Evolutionary conservation across 2,888 invertebrate genomes (phyloP).

Genomic region (Drosophila rubida): DNA sequence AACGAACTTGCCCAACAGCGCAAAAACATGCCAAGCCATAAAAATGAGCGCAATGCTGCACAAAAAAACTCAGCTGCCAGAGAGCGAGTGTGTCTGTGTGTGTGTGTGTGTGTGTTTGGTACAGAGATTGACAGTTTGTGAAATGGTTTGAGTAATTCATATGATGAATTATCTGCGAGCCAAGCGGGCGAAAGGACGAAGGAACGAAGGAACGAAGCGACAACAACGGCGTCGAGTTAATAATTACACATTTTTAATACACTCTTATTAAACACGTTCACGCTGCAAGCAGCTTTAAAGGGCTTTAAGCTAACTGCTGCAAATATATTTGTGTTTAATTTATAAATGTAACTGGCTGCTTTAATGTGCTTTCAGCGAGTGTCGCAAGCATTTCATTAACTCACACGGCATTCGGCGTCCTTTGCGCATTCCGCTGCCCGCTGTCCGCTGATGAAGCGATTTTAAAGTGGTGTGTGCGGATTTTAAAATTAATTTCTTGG

Average conservation of each 20-base stretch:
- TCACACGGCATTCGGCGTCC: neutral
- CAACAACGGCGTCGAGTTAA: constrained; percentile 10
- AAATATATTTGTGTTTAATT: neutral
- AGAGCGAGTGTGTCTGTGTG: too few species aligned
- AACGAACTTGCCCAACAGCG: constrained; percentile 41
- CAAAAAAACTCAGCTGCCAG: constrained; percentile 24
- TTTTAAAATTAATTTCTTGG: constrained; percentile 49
- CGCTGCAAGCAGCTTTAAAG: neutral
- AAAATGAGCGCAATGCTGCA: constrained; percentile 52
- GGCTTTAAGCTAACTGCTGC: neutral
- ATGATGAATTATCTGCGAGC: constrained; percentile 57
- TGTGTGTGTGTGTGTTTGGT: constrained; percentile 31
- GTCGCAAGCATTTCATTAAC: constrained; percentile 9
- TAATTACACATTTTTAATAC: constrained; percentile 13
- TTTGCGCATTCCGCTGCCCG: neutral
- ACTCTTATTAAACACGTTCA: neutral
- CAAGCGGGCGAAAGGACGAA: neutral
- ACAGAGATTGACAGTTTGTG: constrained; percentile 66
- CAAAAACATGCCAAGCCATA: constrained; percentile 57
- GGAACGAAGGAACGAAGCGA: too few species aligned
- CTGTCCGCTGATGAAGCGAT: constrained; percentile 23
- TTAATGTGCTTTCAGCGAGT: constrained; percentile 11
- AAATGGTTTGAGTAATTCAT: constrained; percentile 71
- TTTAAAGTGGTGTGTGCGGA: constrained; percentile 41
- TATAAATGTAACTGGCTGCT: neutral